These are phyloP conservation scores for Equus quagga DNA, from an alignment of 2,113 vertebrate species.

Conservation along the genomic window DNA sequence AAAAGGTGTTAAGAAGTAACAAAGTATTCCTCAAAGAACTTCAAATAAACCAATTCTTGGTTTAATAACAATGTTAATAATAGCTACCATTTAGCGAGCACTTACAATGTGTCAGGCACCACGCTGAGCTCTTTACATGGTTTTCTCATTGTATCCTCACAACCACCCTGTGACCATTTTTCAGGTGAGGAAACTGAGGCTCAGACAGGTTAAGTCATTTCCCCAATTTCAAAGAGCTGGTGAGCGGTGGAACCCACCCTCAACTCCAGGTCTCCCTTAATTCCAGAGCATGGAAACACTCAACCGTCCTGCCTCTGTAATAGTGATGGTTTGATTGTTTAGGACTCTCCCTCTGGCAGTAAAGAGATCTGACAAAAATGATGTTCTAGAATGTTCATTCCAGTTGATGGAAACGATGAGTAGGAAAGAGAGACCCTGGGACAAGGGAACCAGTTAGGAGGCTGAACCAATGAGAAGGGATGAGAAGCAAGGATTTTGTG, in stretches of 20 bases:
- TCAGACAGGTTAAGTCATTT: conserved; percentile 33
- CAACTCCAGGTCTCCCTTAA: conserved; percentile 27
- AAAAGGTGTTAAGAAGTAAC: background rate
- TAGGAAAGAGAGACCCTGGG: background rate
- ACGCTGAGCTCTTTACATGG: background rate
- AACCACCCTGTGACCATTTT: background rate
- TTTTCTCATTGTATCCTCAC: conserved; percentile 16
- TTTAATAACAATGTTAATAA: background rate
- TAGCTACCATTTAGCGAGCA: background rate
- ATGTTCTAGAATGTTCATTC: conserved; percentile 38
- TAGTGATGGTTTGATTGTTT: background rate
- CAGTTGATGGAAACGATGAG: background rate
- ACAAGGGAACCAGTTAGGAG: background rate
- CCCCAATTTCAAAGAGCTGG: background rate
- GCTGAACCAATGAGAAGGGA: background rate
- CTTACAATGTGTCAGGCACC: background rate
- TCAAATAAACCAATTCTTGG: background rate
- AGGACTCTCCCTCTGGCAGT: background rate
- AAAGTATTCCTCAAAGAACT: conserved; percentile 48
- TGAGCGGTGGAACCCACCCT: background rate
- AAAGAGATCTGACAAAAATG: background rate
- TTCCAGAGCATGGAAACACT: background rate
- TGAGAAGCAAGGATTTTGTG: conserved; percentile 17
- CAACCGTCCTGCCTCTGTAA: background rate
- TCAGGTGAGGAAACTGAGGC: conserved; percentile 14